Conservation (phyloP, 2,888 invertebrate species). For the Galeopsomyia nigrocyanea region DNA sequence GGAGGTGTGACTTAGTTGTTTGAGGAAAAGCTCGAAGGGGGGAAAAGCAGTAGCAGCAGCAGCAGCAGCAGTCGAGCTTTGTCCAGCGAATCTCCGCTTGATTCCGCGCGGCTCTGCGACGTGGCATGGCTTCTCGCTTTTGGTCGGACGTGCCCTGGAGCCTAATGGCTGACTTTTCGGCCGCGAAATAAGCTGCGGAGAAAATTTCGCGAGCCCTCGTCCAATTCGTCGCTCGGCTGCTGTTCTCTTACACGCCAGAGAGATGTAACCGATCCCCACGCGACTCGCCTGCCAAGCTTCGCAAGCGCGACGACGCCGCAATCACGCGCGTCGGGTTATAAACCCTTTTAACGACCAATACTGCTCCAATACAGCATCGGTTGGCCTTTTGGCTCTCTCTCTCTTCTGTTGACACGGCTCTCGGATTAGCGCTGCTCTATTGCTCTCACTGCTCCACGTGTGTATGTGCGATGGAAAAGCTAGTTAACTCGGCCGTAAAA, state of each 20-base stretch:
- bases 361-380: not conserved
- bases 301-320: conserved; percentile 19
- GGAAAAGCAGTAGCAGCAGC: not conserved
- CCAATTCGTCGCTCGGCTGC: not conserved
- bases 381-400: conserved; percentile 4
- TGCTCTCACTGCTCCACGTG: not conserved
- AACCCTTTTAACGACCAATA: conserved; percentile 35
- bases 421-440: not conserved
- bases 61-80: conserved; percentile 8
- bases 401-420: conserved; percentile 13
- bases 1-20: conserved; percentile 43
- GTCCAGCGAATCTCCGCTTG: conserved; percentile 35
- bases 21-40: conserved; percentile 34
- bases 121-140: conserved; percentile 23
- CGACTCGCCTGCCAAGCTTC: not conserved
- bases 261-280: not conserved
- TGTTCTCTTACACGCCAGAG: conserved; percentile 4
- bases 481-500: conserved; percentile 31
- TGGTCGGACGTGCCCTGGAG: conserved; percentile 32
- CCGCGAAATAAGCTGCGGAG: conserved; percentile 28
- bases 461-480: conserved; percentile 3
- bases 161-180: conserved; percentile 41
- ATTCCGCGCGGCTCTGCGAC: conserved; percentile 38
- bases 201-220: conserved; percentile 20
- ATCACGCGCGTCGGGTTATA: conserved; percentile 18